Evolutionary conservation across 2,888 invertebrate genomes (phyloP).

Genomic region (Itoplectis maculator): DNA sequence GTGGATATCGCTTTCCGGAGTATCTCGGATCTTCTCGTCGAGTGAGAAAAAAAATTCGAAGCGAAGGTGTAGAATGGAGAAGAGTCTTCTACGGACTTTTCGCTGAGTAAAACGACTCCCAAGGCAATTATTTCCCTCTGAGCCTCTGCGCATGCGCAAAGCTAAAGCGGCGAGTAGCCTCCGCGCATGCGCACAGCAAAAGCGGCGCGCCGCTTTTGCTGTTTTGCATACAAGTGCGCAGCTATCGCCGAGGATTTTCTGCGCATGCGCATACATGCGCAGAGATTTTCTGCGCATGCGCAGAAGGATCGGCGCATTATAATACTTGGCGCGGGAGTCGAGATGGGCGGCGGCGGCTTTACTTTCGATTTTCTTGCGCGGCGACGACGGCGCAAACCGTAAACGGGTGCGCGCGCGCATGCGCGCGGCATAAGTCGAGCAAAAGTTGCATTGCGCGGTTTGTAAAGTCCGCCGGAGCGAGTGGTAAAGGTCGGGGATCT

Average conservation of each 20-base stretch:
- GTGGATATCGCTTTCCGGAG: constrained; percentile 60
- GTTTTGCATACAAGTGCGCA: constrained; percentile 67
- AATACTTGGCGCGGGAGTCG: constrained; percentile 66
- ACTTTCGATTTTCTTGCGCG: constrained; percentile 80
- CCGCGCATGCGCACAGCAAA: constrained; percentile 26
- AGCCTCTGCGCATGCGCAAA: constrained; percentile 44
- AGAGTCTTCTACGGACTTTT: constrained; percentile 32
- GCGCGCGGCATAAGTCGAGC: constrained; percentile 57
- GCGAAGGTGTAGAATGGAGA: constrained; percentile 2
- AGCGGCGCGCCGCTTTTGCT: constrained; percentile 54
- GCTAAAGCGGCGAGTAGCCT: background rate
- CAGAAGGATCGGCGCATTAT: constrained; percentile 74
- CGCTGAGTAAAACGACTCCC: constrained; percentile 57
- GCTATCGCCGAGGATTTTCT: constrained; percentile 58
- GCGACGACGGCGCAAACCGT: constrained; percentile 62
- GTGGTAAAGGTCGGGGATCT: constrained; percentile 63
- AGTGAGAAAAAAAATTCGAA: constrained; percentile 38
- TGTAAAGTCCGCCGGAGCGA: constrained; percentile 42
- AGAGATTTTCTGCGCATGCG: constrained; percentile 29
- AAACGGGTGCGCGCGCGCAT: constrained; percentile 54
- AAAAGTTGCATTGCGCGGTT: constrained; percentile 47
- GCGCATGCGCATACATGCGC: constrained; percentile 48
- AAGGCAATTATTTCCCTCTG: constrained; percentile 64
- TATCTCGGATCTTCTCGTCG: constrained; percentile 52
- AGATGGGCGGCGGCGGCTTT: constrained; percentile 76